These are phyloP conservation scores for Anoura caudifer DNA, from an alignment of 2,113 vertebrate genomes.

Conservation along the genomic window DNA sequence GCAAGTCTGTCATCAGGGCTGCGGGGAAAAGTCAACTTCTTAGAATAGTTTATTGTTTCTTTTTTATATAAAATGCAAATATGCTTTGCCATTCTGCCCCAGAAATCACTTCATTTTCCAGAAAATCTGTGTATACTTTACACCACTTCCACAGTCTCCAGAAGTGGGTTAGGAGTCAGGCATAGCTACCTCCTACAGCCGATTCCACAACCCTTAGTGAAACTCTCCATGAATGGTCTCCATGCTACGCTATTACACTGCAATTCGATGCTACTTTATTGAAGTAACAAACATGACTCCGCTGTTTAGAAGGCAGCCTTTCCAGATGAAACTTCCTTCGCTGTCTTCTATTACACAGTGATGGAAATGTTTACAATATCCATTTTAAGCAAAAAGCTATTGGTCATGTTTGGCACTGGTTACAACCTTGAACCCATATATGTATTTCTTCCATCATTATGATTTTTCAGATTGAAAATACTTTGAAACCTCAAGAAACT, in stretches of 20 bases:
- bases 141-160: background rate
- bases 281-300: conserved; percentile 46
- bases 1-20: background rate
- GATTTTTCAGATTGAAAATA: conserved; percentile 23
- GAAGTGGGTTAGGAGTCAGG: background rate
- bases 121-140: background rate
- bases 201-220: background rate
- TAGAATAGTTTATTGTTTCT: background rate
- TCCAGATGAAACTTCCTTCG: conserved; percentile 35
- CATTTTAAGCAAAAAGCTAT: conserved; percentile 36
- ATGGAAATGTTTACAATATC: conserved; percentile 11
- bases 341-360: background rate
- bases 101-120: background rate
- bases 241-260: conserved; percentile 15
- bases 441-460: background rate
- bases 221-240: background rate
- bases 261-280: conserved; percentile 43
- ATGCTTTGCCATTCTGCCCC: background rate
- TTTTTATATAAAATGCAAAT: conserved; percentile 3
- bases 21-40: background rate
- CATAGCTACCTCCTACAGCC: background rate
- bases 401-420: background rate
- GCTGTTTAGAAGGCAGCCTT: conserved; percentile 34
- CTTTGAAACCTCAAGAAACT: conserved; percentile 26
- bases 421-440: background rate